phyloP scores from a whole-genome alignment of 2,888 invertebrate genomes.

The Caenorhabditis sinica region DNA sequence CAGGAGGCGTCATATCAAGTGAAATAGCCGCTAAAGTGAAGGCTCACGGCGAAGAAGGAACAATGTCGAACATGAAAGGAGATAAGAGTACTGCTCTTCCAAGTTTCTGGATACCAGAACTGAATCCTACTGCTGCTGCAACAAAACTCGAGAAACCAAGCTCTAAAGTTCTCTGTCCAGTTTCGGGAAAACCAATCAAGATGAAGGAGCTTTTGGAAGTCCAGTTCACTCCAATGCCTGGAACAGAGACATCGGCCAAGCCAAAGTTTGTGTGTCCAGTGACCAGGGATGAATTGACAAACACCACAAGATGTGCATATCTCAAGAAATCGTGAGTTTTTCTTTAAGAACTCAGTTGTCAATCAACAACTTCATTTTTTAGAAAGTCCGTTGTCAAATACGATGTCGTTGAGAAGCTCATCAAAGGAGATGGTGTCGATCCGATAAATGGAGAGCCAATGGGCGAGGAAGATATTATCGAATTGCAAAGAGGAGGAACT shows the following conservation, averaged over 20 bases:
- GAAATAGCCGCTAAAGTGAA: constrained; percentile 74
- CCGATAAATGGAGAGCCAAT: constrained; percentile 90
- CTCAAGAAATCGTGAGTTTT: constrained; percentile 89
- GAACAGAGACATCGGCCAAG: constrained; percentile 88
- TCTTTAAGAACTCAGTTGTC: not conserved
- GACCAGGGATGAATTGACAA: constrained; percentile 95
- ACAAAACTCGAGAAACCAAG: constrained; percentile 90
- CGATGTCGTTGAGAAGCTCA: constrained; percentile 96
- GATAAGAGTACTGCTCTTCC: constrained; percentile 64
- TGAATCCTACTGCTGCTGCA: constrained; percentile 91
- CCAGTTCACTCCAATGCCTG: constrained; percentile 93
- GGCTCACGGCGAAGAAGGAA: constrained; percentile 73
- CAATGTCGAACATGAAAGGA: constrained; percentile 75
- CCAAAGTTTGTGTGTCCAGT: constrained; percentile 97
- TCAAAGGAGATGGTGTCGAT: constrained; percentile 97
- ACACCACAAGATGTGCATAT: constrained; percentile 95
- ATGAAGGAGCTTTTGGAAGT: constrained; percentile 94
- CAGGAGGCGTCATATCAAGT: constrained; percentile 61
- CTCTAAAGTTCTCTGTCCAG: constrained; percentile 90
- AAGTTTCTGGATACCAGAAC: constrained; percentile 88
- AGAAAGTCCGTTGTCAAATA: constrained; percentile 96
- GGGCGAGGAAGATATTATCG: constrained; percentile 92
- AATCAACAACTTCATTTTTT: not conserved
- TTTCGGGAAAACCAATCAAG: constrained; percentile 91
- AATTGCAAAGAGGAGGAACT: constrained; percentile 91